phyloP scores from a whole-genome alignment of 2,888 invertebrate species.

The Halocaridina rubra region DNA sequence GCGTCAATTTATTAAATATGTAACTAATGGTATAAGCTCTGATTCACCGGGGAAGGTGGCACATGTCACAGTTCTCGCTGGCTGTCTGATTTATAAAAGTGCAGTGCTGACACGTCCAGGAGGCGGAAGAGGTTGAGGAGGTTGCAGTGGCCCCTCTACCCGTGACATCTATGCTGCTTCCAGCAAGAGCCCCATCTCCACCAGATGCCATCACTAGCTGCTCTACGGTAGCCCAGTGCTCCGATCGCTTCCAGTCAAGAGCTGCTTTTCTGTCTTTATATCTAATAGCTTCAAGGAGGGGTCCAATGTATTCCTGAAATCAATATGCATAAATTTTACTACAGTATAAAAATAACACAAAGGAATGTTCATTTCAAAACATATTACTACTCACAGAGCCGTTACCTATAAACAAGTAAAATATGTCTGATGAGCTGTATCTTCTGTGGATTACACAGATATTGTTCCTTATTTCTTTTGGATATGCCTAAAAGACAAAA shows the following conservation, averaged over 20 bases:
- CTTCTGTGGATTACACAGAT: too few relatives aligned
- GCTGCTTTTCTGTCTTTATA: constrained; percentile 79
- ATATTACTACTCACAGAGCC: too few relatives aligned
- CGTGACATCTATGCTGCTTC: constrained; percentile 9
- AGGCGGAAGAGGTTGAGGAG: constrained; percentile 68
- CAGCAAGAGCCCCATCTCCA: constrained; percentile 23
- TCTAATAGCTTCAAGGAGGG: constrained; percentile 82
- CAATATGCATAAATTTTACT: too few relatives aligned
- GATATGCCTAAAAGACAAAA: too few relatives aligned
- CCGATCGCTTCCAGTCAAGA: constrained; percentile 82
- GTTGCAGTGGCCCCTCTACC: constrained; percentile 40
- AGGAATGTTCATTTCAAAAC: too few relatives aligned
- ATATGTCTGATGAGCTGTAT: too few relatives aligned
- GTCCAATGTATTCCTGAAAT: constrained; percentile 76
- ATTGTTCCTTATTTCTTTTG: too few relatives aligned
- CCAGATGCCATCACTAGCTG: constrained; percentile 66
- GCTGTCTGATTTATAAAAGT: constrained; percentile 89
- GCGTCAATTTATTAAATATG: constrained; percentile 11
- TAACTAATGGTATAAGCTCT: background rate
- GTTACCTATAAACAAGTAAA: too few relatives aligned
- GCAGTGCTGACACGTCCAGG: constrained; percentile 94
- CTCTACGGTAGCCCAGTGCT: constrained; percentile 86
- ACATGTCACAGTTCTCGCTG: constrained; percentile 88
- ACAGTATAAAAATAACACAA: too few relatives aligned
- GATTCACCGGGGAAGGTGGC: constrained; percentile 78